Conservation (phyloP, 1,140 invertebrate genomes). For the Varroa destructor region DNA sequence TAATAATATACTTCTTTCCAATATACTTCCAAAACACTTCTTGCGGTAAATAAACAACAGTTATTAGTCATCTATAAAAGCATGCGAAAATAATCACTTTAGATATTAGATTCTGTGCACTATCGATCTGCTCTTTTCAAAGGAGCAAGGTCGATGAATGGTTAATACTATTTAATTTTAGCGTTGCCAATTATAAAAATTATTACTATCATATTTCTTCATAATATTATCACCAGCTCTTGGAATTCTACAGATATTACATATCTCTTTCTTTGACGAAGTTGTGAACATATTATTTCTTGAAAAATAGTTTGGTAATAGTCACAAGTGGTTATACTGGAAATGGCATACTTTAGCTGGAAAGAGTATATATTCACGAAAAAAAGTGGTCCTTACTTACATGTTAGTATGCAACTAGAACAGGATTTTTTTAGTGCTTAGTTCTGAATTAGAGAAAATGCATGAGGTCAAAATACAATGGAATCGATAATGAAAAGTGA, state of each 20-base stretch:
- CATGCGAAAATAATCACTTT: not conserved
- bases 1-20: not conserved
- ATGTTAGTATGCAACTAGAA: too few relatives aligned
- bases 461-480: too few relatives aligned
- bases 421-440: too few relatives aligned
- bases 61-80: not conserved
- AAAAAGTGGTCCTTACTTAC: too few relatives aligned
- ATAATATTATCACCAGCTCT: not conserved
- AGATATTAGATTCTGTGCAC: not conserved
- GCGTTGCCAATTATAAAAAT: not conserved
- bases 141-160: constrained; percentile 14
- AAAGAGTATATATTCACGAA: too few relatives aligned
- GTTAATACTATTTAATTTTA: not conserved
- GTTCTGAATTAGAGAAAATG: too few relatives aligned
- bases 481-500: too few relatives aligned
- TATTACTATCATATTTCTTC: not conserved
- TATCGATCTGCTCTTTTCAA: not conserved
- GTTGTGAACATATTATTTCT: not conserved
- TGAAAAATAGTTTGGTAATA: too few relatives aligned
- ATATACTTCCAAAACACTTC: not conserved
- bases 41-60: not conserved
- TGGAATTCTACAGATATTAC: constrained; percentile 10
- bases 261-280: constrained; percentile 10
- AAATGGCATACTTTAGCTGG: too few relatives aligned
- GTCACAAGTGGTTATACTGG: too few relatives aligned